These are phyloP conservation scores for Bombus vancouverensis DNA, from an alignment of 1,140 invertebrate genomes.

Conservation along the genomic window DNA sequence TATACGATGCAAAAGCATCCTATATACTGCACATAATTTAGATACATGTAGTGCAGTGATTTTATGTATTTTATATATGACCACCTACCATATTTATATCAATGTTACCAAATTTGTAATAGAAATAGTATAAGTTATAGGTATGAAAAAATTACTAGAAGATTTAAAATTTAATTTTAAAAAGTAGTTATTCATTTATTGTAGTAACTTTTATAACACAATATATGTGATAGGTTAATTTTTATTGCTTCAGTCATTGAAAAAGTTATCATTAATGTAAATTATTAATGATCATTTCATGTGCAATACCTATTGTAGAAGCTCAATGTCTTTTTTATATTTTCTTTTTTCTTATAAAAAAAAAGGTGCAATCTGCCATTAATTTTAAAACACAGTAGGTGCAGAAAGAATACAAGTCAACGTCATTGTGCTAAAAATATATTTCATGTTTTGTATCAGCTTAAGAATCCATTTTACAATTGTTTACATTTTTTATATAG, in stretches of 20 bases:
- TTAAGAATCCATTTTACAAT: neutral
- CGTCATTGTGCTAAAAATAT: neutral
- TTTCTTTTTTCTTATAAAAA: constrained; percentile 18
- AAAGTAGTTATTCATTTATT: neutral
- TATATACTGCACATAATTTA: neutral
- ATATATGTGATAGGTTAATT: neutral
- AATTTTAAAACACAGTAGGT: neutral
- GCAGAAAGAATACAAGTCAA: neutral
- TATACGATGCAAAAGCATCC: neutral
- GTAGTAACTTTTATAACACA: neutral
- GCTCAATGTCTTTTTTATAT: constrained; percentile 9
- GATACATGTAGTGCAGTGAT: neutral
- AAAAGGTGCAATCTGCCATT: neutral
- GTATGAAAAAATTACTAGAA: neutral
- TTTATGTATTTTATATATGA: constrained; percentile 3
- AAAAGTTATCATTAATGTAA: constrained; percentile 22
- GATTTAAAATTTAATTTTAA: neutral
- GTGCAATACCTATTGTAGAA: constrained; percentile 42
- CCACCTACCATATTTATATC: neutral
- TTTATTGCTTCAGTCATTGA: neutral
- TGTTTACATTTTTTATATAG: constrained; percentile 41
- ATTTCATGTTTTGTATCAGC: neutral
- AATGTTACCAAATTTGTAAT: constrained; percentile 18
- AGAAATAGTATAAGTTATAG: neutral
- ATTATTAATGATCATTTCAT: constrained; percentile 1